phyloP scores from a whole-genome alignment of 1,140 invertebrate species.

The Drusus annulatus region DNA sequence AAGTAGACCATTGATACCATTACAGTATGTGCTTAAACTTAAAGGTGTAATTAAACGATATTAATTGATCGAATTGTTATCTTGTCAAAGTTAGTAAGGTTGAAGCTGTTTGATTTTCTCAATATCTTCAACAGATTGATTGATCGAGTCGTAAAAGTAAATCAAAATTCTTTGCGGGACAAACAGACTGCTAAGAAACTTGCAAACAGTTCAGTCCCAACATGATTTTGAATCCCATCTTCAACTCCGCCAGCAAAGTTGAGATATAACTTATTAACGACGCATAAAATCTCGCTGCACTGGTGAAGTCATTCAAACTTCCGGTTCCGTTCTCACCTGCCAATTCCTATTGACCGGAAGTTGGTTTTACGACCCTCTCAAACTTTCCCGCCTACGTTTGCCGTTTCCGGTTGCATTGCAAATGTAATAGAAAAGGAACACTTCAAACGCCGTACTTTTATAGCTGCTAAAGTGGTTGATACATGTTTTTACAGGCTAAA shows the following conservation, averaged over 20 bases:
- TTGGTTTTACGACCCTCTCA: conserved; percentile 1
- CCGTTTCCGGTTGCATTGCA: conserved; percentile 7
- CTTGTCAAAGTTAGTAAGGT: too few relatives aligned
- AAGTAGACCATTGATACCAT: too few relatives aligned
- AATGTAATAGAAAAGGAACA: background rate
- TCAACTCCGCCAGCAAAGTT: background rate
- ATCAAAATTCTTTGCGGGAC: too few relatives aligned
- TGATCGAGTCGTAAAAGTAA: too few relatives aligned
- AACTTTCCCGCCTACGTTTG: background rate
- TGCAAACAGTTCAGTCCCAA: too few relatives aligned
- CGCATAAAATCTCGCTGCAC: background rate
- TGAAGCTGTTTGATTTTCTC: too few relatives aligned
- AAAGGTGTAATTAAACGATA: too few relatives aligned
- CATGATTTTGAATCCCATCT: background rate
- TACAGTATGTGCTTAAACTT: too few relatives aligned
- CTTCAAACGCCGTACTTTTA: background rate
- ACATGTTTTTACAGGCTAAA: background rate
- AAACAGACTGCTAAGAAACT: too few relatives aligned
- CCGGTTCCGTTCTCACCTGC: background rate
- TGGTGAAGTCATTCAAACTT: background rate
- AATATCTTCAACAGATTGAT: too few relatives aligned
- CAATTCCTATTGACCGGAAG: conserved; percentile 18
- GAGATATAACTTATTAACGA: background rate
- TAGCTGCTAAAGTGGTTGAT: background rate
- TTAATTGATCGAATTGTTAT: too few relatives aligned